phyloP scores from a whole-genome alignment of 1,140 invertebrate genomes.

The Linepithema humile region DNA sequence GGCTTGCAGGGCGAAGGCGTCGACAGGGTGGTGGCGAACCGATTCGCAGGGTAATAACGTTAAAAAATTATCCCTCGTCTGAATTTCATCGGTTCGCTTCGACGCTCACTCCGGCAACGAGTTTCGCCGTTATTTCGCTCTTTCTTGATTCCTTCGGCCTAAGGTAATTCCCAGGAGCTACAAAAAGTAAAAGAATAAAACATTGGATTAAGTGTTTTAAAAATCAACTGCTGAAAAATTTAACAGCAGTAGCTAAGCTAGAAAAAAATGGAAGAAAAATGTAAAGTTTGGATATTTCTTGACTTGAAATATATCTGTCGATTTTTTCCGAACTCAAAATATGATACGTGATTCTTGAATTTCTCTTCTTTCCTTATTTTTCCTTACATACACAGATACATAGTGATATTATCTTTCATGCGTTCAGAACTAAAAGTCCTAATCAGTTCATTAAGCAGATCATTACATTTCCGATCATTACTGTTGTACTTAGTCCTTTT shows the following conservation, averaged over 20 bases:
- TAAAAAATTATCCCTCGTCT: slow-evolving; percentile 83
- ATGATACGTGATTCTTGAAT: not conserved
- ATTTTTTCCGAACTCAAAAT: not conserved
- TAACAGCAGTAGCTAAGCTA: not conserved
- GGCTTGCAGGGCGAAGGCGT: slow-evolving; percentile 73
- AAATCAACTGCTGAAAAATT: slow-evolving; percentile 4
- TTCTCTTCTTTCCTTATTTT: not conserved
- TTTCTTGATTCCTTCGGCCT: slow-evolving; percentile 25
- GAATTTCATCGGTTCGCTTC: slow-evolving; percentile 76
- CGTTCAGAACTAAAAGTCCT: not conserved
- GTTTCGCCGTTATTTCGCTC: slow-evolving; percentile 13
- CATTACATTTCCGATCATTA: not conserved
- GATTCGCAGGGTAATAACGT: slow-evolving; percentile 82
- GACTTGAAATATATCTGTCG: not conserved
- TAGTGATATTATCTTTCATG: not conserved
- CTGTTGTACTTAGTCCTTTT: not conserved
- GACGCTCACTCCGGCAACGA: slow-evolving; percentile 3
- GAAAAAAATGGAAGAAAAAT: not conserved
- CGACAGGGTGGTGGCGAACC: slow-evolving; percentile 73
- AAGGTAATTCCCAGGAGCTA: slow-evolving; percentile 7
- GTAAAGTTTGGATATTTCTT: not conserved
- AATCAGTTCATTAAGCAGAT: not conserved
- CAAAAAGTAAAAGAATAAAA: slow-evolving; percentile 26
- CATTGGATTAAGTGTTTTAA: not conserved
- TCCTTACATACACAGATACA: not conserved